Conservation (phyloP, 2,888 invertebrate genomes). For the Andrena haemorrhoa region DNA sequence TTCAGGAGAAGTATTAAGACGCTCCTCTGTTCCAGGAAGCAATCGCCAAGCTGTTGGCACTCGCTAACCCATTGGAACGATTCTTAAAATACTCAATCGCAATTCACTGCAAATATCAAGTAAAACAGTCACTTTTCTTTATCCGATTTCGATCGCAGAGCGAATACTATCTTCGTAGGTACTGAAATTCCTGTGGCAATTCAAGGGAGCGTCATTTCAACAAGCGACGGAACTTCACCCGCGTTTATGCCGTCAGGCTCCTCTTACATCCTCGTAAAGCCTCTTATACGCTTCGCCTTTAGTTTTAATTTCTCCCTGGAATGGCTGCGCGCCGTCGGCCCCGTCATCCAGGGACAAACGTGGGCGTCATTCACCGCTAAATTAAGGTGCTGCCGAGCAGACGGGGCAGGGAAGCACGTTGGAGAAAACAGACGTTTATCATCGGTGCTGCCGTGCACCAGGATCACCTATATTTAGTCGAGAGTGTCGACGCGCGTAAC, state of each 20-base stretch:
- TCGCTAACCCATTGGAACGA: slow-evolving; percentile 4
- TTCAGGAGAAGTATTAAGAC: slow-evolving; percentile 5
- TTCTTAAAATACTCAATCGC: no score
- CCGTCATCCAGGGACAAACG: neutral
- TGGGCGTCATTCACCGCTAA: neutral
- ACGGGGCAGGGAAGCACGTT: neutral
- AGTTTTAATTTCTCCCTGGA: neutral
- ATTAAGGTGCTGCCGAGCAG: neutral
- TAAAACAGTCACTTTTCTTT: no score
- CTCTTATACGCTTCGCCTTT: neutral
- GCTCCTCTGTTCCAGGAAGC: neutral
- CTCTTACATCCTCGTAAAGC: neutral
- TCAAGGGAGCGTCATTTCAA: neutral
- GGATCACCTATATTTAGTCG: slow-evolving; percentile 1
- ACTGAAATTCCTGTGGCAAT: neutral
- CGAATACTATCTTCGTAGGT: no score
- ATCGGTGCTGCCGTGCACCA: neutral
- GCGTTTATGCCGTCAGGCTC: neutral
- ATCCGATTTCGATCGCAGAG: no score
- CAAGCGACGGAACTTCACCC: neutral
- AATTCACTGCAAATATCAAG: no score
- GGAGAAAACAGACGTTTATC: neutral
- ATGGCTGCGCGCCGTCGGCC: neutral
- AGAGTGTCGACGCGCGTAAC: slow-evolving; percentile 6
- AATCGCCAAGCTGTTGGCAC: neutral